Conservation (phyloP, 2,113 vertebrate species). For the Tenrec ecaudatus region DNA sequence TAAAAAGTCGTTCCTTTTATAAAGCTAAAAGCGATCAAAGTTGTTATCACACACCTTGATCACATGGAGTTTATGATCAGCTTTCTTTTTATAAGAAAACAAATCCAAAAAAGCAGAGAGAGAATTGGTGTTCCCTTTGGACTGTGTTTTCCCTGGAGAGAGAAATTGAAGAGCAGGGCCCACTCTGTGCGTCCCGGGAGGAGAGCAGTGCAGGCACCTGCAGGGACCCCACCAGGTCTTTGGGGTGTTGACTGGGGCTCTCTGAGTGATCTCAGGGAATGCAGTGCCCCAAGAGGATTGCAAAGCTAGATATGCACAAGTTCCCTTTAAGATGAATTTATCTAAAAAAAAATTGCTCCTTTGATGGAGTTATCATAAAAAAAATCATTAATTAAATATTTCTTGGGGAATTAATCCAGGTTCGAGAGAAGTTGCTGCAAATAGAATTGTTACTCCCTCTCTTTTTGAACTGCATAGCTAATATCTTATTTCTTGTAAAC, state of each 20-base stretch:
- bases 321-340: constrained; percentile 26
- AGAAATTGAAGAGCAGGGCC: neutral
- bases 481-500: neutral
- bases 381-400: constrained; percentile 31
- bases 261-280: neutral
- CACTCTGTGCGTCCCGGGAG: neutral
- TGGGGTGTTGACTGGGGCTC: neutral
- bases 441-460: neutral
- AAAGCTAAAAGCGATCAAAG: neutral
- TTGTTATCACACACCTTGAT: neutral
- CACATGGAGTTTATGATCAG: constrained; percentile 6
- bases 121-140: neutral
- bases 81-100: constrained; percentile 53
- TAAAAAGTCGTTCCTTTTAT: neutral
- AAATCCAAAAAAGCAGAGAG: constrained; percentile 52
- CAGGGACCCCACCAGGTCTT: neutral
- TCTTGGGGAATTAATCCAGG: neutral
- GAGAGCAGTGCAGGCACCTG: neutral
- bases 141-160: constrained; percentile 44
- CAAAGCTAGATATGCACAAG: neutral
- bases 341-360: neutral
- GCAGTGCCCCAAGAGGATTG: neutral
- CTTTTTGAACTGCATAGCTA: neutral
- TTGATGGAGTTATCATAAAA: constrained; percentile 4
- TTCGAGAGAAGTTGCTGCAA: neutral